Conservation (phyloP, 2,888 invertebrate genomes). For the Troglohyphantes excavatus region DNA sequence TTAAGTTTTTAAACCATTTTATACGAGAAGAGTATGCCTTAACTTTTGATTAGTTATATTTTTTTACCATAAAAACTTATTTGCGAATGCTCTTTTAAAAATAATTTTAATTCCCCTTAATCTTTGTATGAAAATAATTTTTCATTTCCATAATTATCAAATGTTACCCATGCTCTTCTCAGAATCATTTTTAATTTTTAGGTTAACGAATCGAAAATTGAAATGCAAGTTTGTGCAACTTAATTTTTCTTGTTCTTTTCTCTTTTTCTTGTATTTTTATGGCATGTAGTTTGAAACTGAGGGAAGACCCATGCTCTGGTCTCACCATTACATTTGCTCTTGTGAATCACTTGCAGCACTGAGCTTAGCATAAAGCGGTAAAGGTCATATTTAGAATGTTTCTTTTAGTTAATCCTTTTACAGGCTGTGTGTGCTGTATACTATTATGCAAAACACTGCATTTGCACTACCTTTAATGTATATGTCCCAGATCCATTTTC, state of each 20-base stretch:
- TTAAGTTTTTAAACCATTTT: background rate
- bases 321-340: conserved; percentile 75
- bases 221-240: conserved; percentile 61
- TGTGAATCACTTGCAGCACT: conserved; percentile 77
- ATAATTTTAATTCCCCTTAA: too few relatives aligned
- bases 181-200: conserved; percentile 11
- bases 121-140: background rate
- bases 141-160: conserved; percentile 6
- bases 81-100: background rate
- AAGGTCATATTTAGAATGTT: conserved; percentile 77
- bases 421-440: conserved; percentile 63
- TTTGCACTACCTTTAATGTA: conserved; percentile 21
- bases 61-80: too few relatives aligned
- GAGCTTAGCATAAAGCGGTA: conserved; percentile 78
- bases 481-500: conserved; percentile 7
- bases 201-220: conserved; percentile 46
- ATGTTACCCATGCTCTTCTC: conserved; percentile 36
- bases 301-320: conserved; percentile 74
- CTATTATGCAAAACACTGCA: conserved; percentile 34
- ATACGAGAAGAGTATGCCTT: conserved; percentile 20
- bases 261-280: conserved; percentile 79
- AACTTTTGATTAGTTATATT: background rate
- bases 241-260: conserved; percentile 79
- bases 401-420: conserved; percentile 77
- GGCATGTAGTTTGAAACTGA: conserved; percentile 74